Conservation (phyloP, 2,113 vertebrate genomes). For the Meriones unguiculatus region DNA sequence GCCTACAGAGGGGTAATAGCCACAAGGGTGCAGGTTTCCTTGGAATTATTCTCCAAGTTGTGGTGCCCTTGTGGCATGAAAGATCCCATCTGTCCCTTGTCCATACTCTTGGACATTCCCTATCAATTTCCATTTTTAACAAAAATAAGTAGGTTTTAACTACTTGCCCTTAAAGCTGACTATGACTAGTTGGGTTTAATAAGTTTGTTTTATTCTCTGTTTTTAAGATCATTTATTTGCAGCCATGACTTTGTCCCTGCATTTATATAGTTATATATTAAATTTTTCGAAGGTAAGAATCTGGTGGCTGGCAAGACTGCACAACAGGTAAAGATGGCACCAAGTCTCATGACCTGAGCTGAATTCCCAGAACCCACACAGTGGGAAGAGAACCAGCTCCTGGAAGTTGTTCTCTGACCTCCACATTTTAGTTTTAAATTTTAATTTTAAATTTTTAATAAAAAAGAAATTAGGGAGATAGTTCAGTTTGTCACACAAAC, state of each 20-base stretch:
- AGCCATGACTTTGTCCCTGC: neutral
- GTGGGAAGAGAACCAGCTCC: neutral
- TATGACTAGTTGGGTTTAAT: neutral
- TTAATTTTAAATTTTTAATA: neutral
- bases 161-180: neutral
- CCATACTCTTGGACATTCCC: neutral
- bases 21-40: too few species aligned
- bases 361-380: neutral
- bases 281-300: neutral
- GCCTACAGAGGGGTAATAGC: neutral
- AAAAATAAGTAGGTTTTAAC: neutral
- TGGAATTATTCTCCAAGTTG: neutral
- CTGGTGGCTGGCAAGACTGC: neutral
- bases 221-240: neutral
- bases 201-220: neutral
- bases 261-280: neutral
- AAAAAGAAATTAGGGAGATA: neutral
- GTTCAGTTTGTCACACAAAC: neutral
- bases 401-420: neutral
- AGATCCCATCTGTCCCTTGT: neutral
- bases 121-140: neutral
- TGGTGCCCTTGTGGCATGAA: fast-evolving
- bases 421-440: neutral
- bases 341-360: neutral
- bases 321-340: neutral